Evolutionary conservation across 2,113 vertebrate species (phyloP).

Genomic region (Crotalus viridis): DNA sequence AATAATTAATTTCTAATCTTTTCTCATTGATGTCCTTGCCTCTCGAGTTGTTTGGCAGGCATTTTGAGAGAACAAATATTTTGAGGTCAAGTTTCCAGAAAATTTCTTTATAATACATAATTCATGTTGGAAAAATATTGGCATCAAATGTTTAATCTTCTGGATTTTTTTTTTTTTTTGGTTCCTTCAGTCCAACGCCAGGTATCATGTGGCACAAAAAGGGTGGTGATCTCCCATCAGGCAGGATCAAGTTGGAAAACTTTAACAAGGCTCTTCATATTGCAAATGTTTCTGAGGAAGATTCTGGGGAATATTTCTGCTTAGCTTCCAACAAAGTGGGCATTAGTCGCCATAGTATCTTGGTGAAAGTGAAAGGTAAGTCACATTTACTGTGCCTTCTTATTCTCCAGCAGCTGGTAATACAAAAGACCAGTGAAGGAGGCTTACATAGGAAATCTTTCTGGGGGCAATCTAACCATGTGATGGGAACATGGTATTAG

Average conservation of each 20-base stretch:
- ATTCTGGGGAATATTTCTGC: slow-evolving; percentile 91
- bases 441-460: neutral
- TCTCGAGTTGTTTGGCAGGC: neutral
- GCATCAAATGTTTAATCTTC: neutral
- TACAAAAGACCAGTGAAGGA: neutral
- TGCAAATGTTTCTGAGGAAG: slow-evolving; percentile 88
- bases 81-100: neutral
- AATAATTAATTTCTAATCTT: neutral
- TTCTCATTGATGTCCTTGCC: neutral
- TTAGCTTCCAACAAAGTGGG: slow-evolving; percentile 93
- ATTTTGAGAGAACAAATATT: neutral
- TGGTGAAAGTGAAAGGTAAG: slow-evolving; percentile 96
- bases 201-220: slow-evolving; percentile 94
- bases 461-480: neutral
- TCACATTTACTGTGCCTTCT: slow-evolving; percentile 62
- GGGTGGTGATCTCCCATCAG: slow-evolving; percentile 85
- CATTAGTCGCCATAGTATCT: slow-evolving; percentile 90
- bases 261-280: slow-evolving; percentile 91
- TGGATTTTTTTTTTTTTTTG: slow-evolving; percentile 8
- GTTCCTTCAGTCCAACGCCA: slow-evolving; percentile 82
- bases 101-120: neutral
- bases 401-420: neutral
- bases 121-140: neutral
- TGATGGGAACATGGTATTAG: neutral
- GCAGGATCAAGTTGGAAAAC: slow-evolving; percentile 86